Evolutionary conservation across 2,888 invertebrate genomes (phyloP), one percentile per base, ranked within the genome.

Genomic region (Leptarthrus brevirostris): DNA sequence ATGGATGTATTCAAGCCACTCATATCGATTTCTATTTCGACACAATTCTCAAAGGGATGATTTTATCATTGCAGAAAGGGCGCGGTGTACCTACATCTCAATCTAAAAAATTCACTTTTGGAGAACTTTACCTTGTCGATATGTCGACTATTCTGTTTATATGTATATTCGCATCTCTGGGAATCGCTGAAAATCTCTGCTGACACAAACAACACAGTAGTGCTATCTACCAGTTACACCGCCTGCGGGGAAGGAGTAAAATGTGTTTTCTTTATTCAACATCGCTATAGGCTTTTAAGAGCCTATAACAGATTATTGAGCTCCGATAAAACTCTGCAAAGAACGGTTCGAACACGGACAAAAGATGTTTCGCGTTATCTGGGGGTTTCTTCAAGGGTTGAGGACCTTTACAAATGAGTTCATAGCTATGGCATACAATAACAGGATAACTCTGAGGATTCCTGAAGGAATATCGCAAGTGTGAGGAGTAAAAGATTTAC

Each of bases 231-330:
- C 24, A 26, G n/a, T n/a, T 40, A 40, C 40, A 40, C 12, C 6
- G 10, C 40, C 40, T 40, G n/a, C 30, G 40, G 40, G 40, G 40
- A 12, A 12, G 12, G 52, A 20, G 34, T 22, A 52, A 26, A 69
- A 69, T 69, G 49, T 52, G 69, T 52, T 69, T 69, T 52, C 69
- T 52, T 69, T 52, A 69, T 69, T 69, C 52, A 52, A 69, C 52
- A 34, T 16, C n/a, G 52, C 69, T 69, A 52, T 52, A 52, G 69
- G 69, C 69, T 69, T 52, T 69, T 69, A 69, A 69, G 69, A 52
- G 69, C 69, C 69, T 69, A 69, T 69, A 69, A 69, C 69, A 69
- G 69, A 69, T 69, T 69, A 69, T 69, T 69, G 69, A 52, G 49
- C 69, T 69, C 34, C 69, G 69, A 69, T 69, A 69, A 69, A 69